phyloP scores from a whole-genome alignment of 1,140 invertebrate genomes.

The Caenorhabditis latens region DNA sequence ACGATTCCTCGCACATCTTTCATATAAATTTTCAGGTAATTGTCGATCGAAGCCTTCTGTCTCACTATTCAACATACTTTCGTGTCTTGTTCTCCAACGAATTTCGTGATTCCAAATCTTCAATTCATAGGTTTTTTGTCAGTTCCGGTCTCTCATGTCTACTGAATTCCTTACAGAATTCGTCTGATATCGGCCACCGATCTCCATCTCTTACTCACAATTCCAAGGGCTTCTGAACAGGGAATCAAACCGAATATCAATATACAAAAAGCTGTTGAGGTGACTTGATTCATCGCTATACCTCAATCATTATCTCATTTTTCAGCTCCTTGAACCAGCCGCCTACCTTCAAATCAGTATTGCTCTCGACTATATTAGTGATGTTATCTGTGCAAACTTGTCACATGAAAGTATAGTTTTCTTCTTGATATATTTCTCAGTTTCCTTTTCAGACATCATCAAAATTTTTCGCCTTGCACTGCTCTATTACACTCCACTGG shows the following conservation, averaged over 20 bases:
- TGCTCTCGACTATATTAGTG: constrained; percentile 37
- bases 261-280: constrained; percentile 27
- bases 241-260: constrained; percentile 33
- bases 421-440: background rate
- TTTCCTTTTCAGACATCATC: constrained; percentile 10
- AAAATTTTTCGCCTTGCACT: constrained; percentile 30
- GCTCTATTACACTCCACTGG: constrained; percentile 19
- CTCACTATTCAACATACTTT: constrained; percentile 20
- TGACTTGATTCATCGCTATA: background rate
- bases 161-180: background rate
- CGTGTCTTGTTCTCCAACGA: constrained; percentile 17
- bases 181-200: background rate
- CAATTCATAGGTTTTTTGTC: background rate
- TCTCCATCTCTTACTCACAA: constrained; percentile 37
- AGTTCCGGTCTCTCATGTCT: background rate
- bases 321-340: constrained; percentile 31
- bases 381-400: constrained; percentile 10
- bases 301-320: background rate
- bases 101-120: constrained; percentile 8
- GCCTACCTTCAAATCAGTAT: constrained; percentile 24
- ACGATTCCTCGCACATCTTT: too few relatives aligned
- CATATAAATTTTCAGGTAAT: background rate
- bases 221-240: constrained; percentile 26
- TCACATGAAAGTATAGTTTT: constrained; percentile 15
- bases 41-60: constrained; percentile 19